These are phyloP conservation scores for Drosophila nannoptera DNA, from an alignment of 1,140 invertebrate species.

Conservation along the genomic window DNA sequence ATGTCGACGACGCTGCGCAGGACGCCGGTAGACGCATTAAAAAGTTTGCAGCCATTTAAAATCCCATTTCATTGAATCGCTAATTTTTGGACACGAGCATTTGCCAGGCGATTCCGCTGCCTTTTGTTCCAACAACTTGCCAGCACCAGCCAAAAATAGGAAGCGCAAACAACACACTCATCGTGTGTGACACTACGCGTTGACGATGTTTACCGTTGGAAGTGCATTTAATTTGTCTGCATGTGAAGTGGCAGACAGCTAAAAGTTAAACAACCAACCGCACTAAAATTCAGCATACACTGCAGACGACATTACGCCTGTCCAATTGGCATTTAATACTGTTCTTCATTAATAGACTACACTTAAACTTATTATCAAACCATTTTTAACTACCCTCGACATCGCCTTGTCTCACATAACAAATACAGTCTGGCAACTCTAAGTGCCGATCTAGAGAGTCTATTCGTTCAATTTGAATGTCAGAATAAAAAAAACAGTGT, in stretches of 20 bases:
- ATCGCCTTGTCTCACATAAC: no score
- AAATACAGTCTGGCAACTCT: no score
- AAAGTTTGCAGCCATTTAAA: slow-evolving; percentile 79
- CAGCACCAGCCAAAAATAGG: slow-evolving; percentile 7
- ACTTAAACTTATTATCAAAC: not conserved
- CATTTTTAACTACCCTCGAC: no score
- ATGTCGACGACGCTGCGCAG: slow-evolving; percentile 37
- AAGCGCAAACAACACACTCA: not conserved
- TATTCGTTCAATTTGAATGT: no score
- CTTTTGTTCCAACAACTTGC: slow-evolving; percentile 4
- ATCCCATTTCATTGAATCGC: slow-evolving; percentile 79
- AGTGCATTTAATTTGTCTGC: slow-evolving; percentile 3
- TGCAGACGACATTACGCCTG: not conserved
- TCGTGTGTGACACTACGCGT: not conserved
- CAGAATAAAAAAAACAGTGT: no score
- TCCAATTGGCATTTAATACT: not conserved
- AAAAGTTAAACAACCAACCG: slow-evolving; percentile 16
- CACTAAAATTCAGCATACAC: not conserved
- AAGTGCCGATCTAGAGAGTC: no score
- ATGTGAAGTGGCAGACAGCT: not conserved
- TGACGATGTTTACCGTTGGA: slow-evolving; percentile 3
- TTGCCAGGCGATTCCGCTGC: slow-evolving; percentile 35
- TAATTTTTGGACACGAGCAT: slow-evolving; percentile 70
- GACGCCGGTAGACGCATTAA: slow-evolving; percentile 64
- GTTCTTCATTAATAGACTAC: not conserved